Evolutionary conservation across 2,113 vertebrate species (phyloP).

Genomic region (Poecile atricapillus): DNA sequence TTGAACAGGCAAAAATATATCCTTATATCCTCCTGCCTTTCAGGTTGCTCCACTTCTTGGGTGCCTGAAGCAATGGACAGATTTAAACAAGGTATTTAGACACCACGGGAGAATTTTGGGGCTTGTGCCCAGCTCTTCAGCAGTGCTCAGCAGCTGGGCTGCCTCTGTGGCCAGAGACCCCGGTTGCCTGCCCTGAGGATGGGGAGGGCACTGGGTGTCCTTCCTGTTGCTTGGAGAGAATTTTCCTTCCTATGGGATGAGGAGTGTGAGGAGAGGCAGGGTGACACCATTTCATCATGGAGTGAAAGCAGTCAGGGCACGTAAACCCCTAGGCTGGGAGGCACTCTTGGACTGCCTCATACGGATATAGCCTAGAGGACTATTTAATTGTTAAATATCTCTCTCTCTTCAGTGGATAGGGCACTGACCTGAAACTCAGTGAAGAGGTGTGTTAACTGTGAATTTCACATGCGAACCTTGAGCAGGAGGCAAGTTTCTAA

Average conservation of each 20-base stretch:
- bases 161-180: not conserved
- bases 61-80: not conserved
- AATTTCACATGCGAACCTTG: not conserved
- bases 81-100: not conserved
- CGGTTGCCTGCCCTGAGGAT: not conserved
- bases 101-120: rapidly evolving
- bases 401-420: not conserved
- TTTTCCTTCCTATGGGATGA: not conserved
- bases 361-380: not conserved
- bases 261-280: not conserved
- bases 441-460: not conserved
- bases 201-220: rapidly evolving
- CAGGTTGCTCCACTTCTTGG: not conserved
- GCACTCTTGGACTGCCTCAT: rapidly evolving
- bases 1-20: not conserved
- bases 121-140: not conserved
- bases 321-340: not conserved
- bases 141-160: rapidly evolving
- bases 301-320: not conserved
- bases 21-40: not conserved
- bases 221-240: not conserved
- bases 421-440: not conserved
- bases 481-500: conserved; percentile 9
- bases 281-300: not conserved
- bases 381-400: conserved; percentile 32